These are phyloP conservation scores for Tapera naevia DNA, from an alignment of 2,797 vertebrate genomes.

Conservation along the genomic window DNA sequence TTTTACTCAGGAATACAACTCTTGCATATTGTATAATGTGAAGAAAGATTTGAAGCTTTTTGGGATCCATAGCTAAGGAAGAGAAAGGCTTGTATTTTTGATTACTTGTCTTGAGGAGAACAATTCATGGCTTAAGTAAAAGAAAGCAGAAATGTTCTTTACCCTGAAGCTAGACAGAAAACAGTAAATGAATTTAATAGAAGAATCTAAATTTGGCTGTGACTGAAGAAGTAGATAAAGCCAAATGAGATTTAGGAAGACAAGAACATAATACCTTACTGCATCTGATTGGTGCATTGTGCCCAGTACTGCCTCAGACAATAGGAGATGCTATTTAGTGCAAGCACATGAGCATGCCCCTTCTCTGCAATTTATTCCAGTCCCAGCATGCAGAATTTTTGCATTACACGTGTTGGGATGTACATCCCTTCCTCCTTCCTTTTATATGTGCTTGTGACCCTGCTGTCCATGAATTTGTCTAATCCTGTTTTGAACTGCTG, in stretches of 20 bases:
- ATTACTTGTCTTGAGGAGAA: neutral
- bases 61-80: neutral
- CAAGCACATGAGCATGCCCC: neutral
- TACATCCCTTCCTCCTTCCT: neutral
- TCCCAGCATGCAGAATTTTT: neutral
- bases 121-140: neutral
- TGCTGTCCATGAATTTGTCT: neutral
- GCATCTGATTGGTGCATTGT: neutral
- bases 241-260: neutral
- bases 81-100: neutral
- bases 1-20: neutral
- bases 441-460: neutral
- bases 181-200: neutral
- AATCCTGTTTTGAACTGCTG: neutral
- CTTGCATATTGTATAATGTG: neutral
- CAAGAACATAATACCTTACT: neutral
- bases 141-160: neutral
- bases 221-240: neutral
- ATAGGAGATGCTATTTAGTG: neutral
- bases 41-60: neutral
- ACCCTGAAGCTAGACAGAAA: neutral
- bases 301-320: neutral
- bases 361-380: neutral
- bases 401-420: neutral
- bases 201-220: neutral